Base-by-base conservation (phyloP, 1,140 invertebrate genomes). In the Drosophila teissieri region DNA sequence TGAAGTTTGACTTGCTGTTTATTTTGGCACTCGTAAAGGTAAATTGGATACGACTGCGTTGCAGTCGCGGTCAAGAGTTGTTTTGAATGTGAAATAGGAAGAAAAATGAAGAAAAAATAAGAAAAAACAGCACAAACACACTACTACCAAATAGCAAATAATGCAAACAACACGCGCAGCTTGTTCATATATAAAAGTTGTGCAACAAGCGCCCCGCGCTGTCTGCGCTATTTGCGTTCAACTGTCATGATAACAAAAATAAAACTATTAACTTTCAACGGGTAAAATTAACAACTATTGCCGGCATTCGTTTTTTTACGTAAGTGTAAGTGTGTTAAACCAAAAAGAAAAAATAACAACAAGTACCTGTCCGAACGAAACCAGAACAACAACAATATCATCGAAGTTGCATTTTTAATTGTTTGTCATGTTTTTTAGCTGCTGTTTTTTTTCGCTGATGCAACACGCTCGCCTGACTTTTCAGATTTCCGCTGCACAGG, bases 211-310 rank as follows among this genome's bases (percentile, higher is more conserved):
- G 10, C 6, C n/a, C n/a, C n/a, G 39, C 39, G 42, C 44, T 46
- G 56, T 58, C 24, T 37, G 63, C 52, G 40, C 54, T 31, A 22
- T 73, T 69, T 37, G 46, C 56, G 27, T 17, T 61, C 68, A 37
- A 40, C 69, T 63, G 72, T 36, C 54, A 76, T 60, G 73, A 78
- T 67, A 67, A 54, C 62, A 58, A 81, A 80, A 78, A 73, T 77
- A 82, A 79, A 80, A 79, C 45, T 69, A 45, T 63, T 61, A 61
- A 78, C 37, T 68, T 78, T 69, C 45, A 68, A 39, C 49, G 74
- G 42, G 45, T 74, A 48, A 61, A 78, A 74, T 78, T 69, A 78
- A 68, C 74, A 74, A 63, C 61, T 44, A 57, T 61, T 57, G 61
- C 78, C 79, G 79, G 67, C 44, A 24, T 65, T 76, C 51, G 57